Evolutionary conservation across 2,113 vertebrate genomes (phyloP), one percentile per base, ranked within the genome.

Genomic region (Salvator merianae): DNA sequence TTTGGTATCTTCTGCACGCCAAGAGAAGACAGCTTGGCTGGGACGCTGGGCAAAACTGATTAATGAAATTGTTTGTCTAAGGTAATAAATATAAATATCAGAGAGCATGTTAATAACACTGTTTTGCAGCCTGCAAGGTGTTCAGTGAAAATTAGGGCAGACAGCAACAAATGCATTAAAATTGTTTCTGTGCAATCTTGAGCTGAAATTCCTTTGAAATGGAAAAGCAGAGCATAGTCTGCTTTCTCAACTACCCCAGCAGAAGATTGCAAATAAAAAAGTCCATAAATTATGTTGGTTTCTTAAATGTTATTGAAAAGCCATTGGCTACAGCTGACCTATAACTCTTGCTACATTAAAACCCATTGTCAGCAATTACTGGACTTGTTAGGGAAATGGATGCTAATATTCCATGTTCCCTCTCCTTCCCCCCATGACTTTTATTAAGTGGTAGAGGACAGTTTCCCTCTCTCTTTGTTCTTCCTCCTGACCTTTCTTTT

Each of bases 11-110:
- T 0, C 69, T 88, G 75, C 22, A 55, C 22, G 89, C 55, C 71
- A 59, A 85, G 59, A 55, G 84, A 88, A 76, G 71, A 76, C 59
- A 84, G 32, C 66, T 83, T 90, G 72, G 40, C 59, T 86, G 53
- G 72, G 34, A 47, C 26, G 63, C 88, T 86, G 84, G 63, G 43
- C 86, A 84, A 83, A 90, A 84, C 68, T 83, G 82, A 88, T 86
- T 86, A 82, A 70, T 72, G 88, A 81, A 85, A 90, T 82, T 91
- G 84, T 83, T 89, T 90, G 78, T 84, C 69, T 73, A 81, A 87
- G 75, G 34, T 72, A 91, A 81, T 87, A 88, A 92, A 91, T 87
- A 86, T 0, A 90, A 66, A 55, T 82, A 83, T 66, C 79, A 79
- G 55, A 89, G 82, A 91, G 24, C 0, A 0, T 81, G 71, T 82